A percentile compares a stretch with the other conserved stretches of the same genome.
These are phyloP conservation scores for Conomelus anceps DNA, from an alignment of 2,888 invertebrate species.

Conservation along the genomic window DNA sequence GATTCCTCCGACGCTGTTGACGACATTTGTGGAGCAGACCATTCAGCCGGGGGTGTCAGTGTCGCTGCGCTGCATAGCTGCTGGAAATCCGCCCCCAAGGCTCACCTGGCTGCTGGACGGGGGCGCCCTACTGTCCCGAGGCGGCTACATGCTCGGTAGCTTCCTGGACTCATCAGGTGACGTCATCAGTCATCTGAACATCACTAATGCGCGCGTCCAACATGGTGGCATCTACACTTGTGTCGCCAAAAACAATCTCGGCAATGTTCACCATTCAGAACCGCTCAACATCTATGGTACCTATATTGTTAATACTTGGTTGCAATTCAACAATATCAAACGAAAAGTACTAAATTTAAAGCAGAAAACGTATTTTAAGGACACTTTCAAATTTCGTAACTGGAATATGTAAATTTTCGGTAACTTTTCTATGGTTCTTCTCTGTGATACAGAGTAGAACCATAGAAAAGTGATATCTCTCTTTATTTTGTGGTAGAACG, in stretches of 20 bases:
- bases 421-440: too few relatives aligned
- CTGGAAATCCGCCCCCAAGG: constrained; percentile 77
- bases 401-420: too few relatives aligned
- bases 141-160: constrained; percentile 38
- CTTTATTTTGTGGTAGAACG: too few relatives aligned
- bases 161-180: constrained; percentile 45
- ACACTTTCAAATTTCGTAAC: too few relatives aligned
- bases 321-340: too few relatives aligned
- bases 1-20: constrained; percentile 71
- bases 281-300: constrained; percentile 74
- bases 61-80: constrained; percentile 78
- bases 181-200: constrained; percentile 77
- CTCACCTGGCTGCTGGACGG: constrained; percentile 72
- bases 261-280: constrained; percentile 64
- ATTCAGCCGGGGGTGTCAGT: constrained; percentile 48
- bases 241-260: constrained; percentile 66
- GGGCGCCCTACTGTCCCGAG: constrained; percentile 37
- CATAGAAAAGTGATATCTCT: too few relatives aligned
- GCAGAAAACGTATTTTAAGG: too few relatives aligned
- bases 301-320: not conserved
- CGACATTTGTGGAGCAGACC: constrained; percentile 68
- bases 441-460: too few relatives aligned
- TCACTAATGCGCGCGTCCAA: constrained; percentile 67
- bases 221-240: constrained; percentile 84
- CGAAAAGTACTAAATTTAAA: too few relatives aligned